Conservation (phyloP, 2,113 vertebrate species). For the Saccopteryx bilineata region DNA sequence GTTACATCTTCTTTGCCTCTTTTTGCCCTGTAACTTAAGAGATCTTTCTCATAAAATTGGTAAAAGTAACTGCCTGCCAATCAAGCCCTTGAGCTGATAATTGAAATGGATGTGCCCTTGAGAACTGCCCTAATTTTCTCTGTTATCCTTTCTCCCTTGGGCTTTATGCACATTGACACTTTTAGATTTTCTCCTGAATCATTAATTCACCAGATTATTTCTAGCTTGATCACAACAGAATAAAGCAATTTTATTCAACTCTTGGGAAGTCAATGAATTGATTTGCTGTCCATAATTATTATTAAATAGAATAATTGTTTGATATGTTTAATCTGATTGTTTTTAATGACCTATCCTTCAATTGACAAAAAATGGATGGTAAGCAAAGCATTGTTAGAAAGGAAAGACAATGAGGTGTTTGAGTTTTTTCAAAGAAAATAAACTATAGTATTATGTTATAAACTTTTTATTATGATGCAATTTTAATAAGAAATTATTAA, state of each 20-base stretch:
- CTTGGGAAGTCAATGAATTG: not conserved
- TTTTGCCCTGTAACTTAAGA: not conserved
- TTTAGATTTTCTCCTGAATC: conserved; percentile 40
- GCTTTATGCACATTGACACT: not conserved
- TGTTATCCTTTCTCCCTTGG: not conserved
- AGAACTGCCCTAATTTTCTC: not conserved
- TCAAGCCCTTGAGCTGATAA: not conserved
- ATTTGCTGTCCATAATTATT: not conserved
- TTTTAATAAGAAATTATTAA: conserved; percentile 46
- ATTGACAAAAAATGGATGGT: conserved; percentile 24
- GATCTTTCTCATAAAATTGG: not conserved
- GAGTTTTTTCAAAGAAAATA: not conserved
- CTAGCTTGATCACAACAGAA: not conserved
- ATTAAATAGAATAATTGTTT: not conserved
- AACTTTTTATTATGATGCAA: not conserved
- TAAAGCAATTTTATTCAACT: not conserved
- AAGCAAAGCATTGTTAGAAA: not conserved
- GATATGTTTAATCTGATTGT: not conserved
- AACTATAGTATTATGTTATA: not conserved
- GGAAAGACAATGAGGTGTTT: not conserved
- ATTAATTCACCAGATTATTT: conserved; percentile 18
- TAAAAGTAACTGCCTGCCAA: not conserved
- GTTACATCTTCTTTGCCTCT: not conserved
- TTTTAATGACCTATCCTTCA: not conserved
- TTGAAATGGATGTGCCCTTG: not conserved